Evolutionary conservation across 2,888 invertebrate genomes (phyloP), one percentile per base, ranked within the genome.

Genomic region (Drosophila diplacantha): DNA sequence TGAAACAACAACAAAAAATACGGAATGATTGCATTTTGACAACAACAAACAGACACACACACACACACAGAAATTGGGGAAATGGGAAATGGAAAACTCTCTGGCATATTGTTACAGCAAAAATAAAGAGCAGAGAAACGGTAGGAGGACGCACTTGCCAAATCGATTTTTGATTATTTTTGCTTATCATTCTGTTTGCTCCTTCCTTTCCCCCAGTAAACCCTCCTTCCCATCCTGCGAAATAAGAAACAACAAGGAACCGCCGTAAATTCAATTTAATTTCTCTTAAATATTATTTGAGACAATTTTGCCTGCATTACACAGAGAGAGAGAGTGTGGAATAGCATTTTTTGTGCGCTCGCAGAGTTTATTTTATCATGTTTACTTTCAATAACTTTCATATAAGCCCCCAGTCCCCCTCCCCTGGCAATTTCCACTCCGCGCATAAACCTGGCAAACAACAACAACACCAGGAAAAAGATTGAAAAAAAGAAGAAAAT

Each of bases 161-260:
- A 79, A 79, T 79, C 83, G 83, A 83, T 83, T 84, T 79, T 84
- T 83, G 83, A 83, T 79, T 84, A 83, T 77, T 83, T 82, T 81
- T 62, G 74, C 74, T 83, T 83, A 83, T 77, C 82, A 83, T 75
- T 77, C 18, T 20, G 31, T 57, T 63, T 71, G 43, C 39, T 55
- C 32, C 71, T 16, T 34, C 35, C 51, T 18, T 47, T 14, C 31
- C n/a, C 31, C 14, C 24, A n/a, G 39, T n/a, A 39, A 39, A 22
- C 39, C 22, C 39, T 22, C 39, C 22, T 9, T n/a, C 39, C 24
- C 20, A 20, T 32, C 49, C 12, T 7, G 29, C 22, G 8, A 44
- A 29, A 22, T 24, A 24, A 18, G 29, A 38, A 29, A 29, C 44
- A 38, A 69, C 61, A 70, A 54, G 38, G 53, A 71, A 68, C 64